These are phyloP conservation scores for Pangasius djambal DNA, from an alignment of 2,797 vertebrate genomes.

Conservation along the genomic window DNA sequence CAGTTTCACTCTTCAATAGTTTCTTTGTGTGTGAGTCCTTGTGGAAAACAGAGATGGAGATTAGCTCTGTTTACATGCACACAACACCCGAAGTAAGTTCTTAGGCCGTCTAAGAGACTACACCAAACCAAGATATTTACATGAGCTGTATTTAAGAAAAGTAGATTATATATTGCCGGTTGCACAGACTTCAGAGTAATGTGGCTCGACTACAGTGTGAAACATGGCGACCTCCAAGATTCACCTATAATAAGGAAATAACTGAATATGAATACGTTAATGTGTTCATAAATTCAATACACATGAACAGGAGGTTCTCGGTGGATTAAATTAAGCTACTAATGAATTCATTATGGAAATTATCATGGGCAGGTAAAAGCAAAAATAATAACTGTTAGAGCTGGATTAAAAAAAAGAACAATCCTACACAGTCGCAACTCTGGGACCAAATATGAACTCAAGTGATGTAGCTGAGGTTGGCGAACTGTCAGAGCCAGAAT, in stretches of 20 bases:
- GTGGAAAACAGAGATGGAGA: conserved; percentile 17
- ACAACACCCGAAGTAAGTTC: background rate
- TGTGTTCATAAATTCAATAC: background rate
- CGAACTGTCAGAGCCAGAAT: background rate
- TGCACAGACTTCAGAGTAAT: background rate
- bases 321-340: background rate
- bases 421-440: background rate
- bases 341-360: background rate
- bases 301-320: background rate
- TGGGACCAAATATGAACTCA: background rate
- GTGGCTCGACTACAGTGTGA: background rate
- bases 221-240: background rate
- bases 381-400: background rate
- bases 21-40: conserved; percentile 22
- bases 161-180: background rate
- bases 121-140: background rate
- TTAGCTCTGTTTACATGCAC: conserved; percentile 15
- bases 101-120: background rate
- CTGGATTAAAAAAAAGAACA: background rate
- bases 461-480: background rate
- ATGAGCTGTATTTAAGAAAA: background rate
- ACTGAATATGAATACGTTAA: background rate
- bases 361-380: background rate
- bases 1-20: conserved; percentile 3
- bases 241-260: background rate